Percentiles rank a stretch among this genome's conserved stretches.
Evolutionary conservation across 2,113 vertebrate genomes (phyloP).

Genomic region (Epinephelus lanceolatus): DNA sequence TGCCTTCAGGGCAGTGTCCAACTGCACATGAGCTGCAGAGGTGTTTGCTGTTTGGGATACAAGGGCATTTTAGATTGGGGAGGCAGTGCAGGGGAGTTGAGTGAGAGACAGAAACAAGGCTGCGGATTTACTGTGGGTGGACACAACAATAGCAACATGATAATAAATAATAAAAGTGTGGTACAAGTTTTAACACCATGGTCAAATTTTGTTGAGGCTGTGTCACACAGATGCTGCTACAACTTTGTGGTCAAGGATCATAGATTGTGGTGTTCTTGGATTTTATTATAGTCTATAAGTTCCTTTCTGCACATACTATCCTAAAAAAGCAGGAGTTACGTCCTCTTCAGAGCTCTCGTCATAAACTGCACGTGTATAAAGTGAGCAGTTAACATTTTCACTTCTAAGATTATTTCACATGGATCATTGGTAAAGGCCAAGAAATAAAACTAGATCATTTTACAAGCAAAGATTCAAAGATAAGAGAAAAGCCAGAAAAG

Average conservation of each 20-base stretch:
- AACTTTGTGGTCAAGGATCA: neutral
- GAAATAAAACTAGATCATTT: neutral
- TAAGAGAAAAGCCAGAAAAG: neutral
- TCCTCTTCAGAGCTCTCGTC: neutral
- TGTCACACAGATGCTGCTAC: neutral
- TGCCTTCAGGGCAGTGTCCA: slow-evolving; percentile 39
- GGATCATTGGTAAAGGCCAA: neutral
- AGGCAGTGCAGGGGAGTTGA: neutral
- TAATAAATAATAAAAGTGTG: neutral
- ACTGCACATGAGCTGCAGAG: slow-evolving; percentile 31
- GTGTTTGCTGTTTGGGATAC: slow-evolving; percentile 31
- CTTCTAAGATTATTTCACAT: neutral
- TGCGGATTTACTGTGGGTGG: slow-evolving; percentile 9
- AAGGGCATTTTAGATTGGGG: slow-evolving; percentile 44
- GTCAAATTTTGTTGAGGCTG: neutral
- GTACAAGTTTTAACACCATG: neutral
- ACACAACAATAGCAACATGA: slow-evolving; percentile 25
- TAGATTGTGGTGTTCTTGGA: neutral
- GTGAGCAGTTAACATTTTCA: neutral
- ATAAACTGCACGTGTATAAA: neutral
- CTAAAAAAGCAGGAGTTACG: neutral
- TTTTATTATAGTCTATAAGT: neutral
- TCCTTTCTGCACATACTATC: neutral
- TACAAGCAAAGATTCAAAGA: neutral
- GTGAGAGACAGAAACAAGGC: slow-evolving; percentile 1